phyloP scores from a whole-genome alignment of 2,888 invertebrate species.

The Halictus quadricinctus region DNA sequence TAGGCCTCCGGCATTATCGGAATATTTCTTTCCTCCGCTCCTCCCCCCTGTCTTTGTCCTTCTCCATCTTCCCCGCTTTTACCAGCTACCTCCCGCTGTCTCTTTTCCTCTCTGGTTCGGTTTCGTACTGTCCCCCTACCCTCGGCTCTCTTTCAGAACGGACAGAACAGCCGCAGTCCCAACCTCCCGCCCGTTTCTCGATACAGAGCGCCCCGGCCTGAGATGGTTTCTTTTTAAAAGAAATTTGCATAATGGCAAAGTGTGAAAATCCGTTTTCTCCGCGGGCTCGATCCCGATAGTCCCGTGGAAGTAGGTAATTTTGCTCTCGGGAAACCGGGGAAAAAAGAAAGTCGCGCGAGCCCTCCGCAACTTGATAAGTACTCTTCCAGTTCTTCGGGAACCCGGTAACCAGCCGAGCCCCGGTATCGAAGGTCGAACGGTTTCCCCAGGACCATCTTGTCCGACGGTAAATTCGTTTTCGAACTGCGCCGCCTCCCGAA shows the following conservation, averaged over 20 bases:
- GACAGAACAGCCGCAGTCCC: slow-evolving; percentile 29
- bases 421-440: slow-evolving; percentile 57
- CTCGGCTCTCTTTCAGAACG: slow-evolving; percentile 7
- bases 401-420: slow-evolving; percentile 20
- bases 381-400: slow-evolving; percentile 42
- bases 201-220: slow-evolving; percentile 48
- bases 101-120: neutral
- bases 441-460: slow-evolving; percentile 21
- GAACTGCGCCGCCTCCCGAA: slow-evolving; percentile 18
- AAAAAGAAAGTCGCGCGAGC: slow-evolving; percentile 38
- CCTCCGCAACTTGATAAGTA: slow-evolving; percentile 65
- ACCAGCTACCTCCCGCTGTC: neutral
- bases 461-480: slow-evolving; percentile 51
- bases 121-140: neutral
- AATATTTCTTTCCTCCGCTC: slow-evolving; percentile 66
- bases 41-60: neutral
- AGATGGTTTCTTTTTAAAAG: slow-evolving; percentile 72
- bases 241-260: slow-evolving; percentile 78
- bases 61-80: neutral
- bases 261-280: slow-evolving; percentile 75
- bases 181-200: slow-evolving; percentile 12
- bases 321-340: slow-evolving; percentile 47
- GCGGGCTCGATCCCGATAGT: slow-evolving; percentile 69
- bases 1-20: slow-evolving; percentile 72
- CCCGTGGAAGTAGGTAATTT: slow-evolving; percentile 67